A percentile compares a stretch with the other conserved stretches of the same genome.
Conservation (phyloP, 2,888 invertebrate species). For the Stenodema calcarata region DNA sequence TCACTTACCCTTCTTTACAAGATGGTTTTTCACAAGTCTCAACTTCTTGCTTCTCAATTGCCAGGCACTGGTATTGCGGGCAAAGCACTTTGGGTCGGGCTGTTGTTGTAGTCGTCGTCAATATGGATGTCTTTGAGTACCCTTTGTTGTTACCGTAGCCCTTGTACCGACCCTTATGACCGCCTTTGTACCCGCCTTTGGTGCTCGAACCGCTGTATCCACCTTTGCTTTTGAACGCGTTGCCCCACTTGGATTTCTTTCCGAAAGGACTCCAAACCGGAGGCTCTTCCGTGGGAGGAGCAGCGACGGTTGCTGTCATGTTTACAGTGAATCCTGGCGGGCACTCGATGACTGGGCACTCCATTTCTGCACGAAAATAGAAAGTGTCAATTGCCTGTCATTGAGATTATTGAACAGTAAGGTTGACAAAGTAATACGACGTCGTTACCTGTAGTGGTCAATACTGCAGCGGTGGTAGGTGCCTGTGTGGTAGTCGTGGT, state of each 20-base stretch:
- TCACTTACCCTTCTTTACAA: conserved; percentile 34
- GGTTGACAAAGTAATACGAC: background rate
- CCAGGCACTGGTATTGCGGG: conserved; percentile 55
- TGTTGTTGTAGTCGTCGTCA: conserved; percentile 33
- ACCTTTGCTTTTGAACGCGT: conserved; percentile 52
- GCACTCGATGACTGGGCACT: conserved; percentile 60
- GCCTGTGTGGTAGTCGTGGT: conserved; percentile 56
- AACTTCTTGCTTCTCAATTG: conserved; percentile 20
- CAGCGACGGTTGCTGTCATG: conserved; percentile 58
- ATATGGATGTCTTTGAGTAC: background rate
- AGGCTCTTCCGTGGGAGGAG: conserved; percentile 28
- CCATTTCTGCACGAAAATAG: background rate
- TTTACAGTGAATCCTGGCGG: conserved; percentile 65
- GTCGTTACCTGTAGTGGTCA: background rate
- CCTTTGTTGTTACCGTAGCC: conserved; percentile 20
- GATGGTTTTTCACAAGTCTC: conserved; percentile 27
- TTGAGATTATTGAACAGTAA: background rate
- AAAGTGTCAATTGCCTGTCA: background rate
- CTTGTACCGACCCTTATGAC: conserved; percentile 1
- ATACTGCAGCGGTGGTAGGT: conserved; percentile 45
- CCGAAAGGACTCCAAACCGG: conserved; percentile 54
- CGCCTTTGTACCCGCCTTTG: conserved; percentile 26
- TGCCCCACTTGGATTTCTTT: conserved; percentile 55
- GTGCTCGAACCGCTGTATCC: conserved; percentile 31
- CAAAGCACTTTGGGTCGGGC: conserved; percentile 39